Conservation (phyloP, 2,797 vertebrate genomes). For the Esox masquinongy region DNA sequence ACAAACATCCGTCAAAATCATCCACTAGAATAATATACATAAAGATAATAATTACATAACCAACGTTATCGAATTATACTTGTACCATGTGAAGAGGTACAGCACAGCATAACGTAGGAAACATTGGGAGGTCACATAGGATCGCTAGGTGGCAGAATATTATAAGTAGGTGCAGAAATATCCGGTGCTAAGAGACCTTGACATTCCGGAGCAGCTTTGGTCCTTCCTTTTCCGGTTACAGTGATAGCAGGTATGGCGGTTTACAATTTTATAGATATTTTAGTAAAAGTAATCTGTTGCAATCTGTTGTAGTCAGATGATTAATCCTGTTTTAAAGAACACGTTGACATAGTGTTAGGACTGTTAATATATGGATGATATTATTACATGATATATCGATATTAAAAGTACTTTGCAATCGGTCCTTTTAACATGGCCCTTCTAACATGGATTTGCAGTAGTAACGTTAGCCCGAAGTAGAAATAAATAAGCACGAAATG, state of each 20-base stretch:
- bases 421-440: background rate
- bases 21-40: no score
- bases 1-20: no score
- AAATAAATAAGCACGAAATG: background rate
- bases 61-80: no score
- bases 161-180: background rate
- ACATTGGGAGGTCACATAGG: background rate
- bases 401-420: background rate
- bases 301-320: slow-evolving; percentile 54
- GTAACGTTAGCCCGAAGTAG: background rate
- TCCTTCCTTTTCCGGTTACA: slow-evolving; percentile 80
- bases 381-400: slow-evolving; percentile 28
- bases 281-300: slow-evolving; percentile 55
- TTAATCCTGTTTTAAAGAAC: accelerated
- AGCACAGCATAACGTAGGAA: no score
- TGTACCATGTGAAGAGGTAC: no score
- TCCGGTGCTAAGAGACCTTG: background rate
- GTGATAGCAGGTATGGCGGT: slow-evolving; percentile 75
- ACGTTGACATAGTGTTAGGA: background rate
- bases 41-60: no score
- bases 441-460: background rate
- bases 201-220: accelerated
- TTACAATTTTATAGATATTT: slow-evolving; percentile 19
- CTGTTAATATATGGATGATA: accelerated
- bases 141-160: background rate